These are phyloP conservation scores for Mantis religiosa DNA, from an alignment of 2,888 invertebrate species.

Conservation along the genomic window DNA sequence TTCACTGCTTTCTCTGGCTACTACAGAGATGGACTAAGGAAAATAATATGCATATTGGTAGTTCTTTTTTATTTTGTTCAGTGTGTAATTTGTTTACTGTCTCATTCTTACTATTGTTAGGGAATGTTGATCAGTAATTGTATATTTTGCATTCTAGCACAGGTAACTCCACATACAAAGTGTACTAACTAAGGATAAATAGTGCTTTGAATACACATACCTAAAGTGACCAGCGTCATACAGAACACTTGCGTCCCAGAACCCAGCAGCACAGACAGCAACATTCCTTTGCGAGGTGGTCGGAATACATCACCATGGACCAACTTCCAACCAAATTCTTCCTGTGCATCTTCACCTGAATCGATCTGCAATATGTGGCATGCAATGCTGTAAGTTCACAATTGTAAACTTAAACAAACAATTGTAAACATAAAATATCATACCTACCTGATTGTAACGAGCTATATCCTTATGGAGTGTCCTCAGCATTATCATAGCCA, in stretches of 20 bases:
- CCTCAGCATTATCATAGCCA: conserved; percentile 96
- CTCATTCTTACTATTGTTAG: too few species aligned
- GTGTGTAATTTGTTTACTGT: too few species aligned
- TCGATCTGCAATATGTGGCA: conserved; percentile 39
- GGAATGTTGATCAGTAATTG: too few species aligned
- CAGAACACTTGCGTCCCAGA: conserved; percentile 94
- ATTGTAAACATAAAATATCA: too few species aligned
- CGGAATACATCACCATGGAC: conserved; percentile 98
- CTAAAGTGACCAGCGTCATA: conserved; percentile 90
- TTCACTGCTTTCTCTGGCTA: too few species aligned
- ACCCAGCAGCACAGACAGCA: conserved; percentile 92
- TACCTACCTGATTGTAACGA: conserved; percentile 83
- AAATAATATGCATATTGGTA: too few species aligned
- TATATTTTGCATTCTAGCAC: too few species aligned
- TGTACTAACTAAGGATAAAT: too few species aligned
- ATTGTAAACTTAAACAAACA: neutral
- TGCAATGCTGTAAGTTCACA: neutral
- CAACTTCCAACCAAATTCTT: conserved; percentile 98
- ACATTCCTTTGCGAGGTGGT: conserved; percentile 94
- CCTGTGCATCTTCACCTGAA: conserved; percentile 69
- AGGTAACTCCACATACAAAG: too few species aligned
- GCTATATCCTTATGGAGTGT: conserved; percentile 98
- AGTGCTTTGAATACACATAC: conserved; percentile 42
- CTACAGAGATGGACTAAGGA: too few species aligned
- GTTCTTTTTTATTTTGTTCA: too few species aligned